These are phyloP conservation scores for Bubalus kerabau DNA, from an alignment of 2,113 vertebrate genomes.

Conservation along the genomic window DNA sequence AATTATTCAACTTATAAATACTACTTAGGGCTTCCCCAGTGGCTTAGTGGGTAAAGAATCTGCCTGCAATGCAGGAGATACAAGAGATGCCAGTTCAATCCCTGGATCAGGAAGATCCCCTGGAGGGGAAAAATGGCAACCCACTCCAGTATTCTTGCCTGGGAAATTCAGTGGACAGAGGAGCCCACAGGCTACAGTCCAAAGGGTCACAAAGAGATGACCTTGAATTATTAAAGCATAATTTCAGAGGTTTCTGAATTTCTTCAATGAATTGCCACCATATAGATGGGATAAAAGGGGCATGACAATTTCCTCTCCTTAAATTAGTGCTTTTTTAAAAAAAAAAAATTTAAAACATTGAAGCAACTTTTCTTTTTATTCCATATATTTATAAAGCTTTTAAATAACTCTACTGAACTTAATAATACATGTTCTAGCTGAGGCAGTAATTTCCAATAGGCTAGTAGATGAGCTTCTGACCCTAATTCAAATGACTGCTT, in stretches of 20 bases:
- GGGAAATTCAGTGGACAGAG: neutral
- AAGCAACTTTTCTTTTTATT: neutral
- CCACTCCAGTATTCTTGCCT: neutral
- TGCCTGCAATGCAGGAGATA: neutral
- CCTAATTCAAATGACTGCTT: neutral
- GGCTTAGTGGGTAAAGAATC: neutral
- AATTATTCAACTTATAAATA: neutral
- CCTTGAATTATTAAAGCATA: neutral
- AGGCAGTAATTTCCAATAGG: neutral
- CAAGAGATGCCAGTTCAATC: neutral
- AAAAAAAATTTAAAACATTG: neutral
- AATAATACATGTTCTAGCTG: neutral
- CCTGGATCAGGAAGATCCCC: neutral
- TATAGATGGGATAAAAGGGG: neutral
- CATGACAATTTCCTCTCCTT: neutral
- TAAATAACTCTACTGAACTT: neutral
- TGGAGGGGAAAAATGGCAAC: neutral
- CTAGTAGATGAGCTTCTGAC: neutral
- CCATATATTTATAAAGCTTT: neutral
- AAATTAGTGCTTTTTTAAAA: neutral
- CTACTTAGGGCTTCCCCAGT: neutral
- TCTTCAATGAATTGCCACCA: neutral
- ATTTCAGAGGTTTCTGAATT: neutral
- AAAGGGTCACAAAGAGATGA: neutral
- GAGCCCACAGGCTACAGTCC: neutral